phyloP scores from a whole-genome alignment of 2,888 invertebrate species.

The Gerris lacustris region DNA sequence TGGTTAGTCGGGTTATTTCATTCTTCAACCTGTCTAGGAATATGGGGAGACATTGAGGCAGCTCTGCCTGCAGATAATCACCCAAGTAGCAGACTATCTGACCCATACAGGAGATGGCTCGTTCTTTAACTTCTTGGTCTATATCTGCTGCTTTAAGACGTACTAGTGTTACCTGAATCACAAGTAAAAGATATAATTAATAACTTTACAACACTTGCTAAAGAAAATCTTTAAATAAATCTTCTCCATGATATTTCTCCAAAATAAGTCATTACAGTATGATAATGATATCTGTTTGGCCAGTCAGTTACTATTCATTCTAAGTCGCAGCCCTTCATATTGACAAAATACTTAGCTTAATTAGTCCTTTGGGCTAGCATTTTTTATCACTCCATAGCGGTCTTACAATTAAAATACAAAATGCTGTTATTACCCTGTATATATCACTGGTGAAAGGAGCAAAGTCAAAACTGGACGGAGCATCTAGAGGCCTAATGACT shows the following conservation, averaged over 20 bases:
- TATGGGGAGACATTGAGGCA: constrained; percentile 78
- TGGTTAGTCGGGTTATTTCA: constrained; percentile 91
- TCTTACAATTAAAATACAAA: no score
- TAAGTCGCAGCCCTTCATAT: no score
- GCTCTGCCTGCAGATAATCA: constrained; percentile 45
- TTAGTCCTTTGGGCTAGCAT: no score
- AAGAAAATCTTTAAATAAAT: no score
- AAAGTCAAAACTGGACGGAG: constrained; percentile 53
- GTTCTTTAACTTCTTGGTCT: constrained; percentile 97
- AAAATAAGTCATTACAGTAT: no score
- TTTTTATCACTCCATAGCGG: no score
- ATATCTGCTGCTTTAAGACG: constrained; percentile 88
- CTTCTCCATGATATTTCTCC: no score
- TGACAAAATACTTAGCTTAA: no score
- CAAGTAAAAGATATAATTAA: constrained; percentile 39
- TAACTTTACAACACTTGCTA: not conserved
- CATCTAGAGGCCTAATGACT: constrained; percentile 72
- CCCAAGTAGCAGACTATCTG: constrained; percentile 78
- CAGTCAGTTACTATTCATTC: no score
- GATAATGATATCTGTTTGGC: no score
- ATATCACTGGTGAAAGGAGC: constrained; percentile 63
- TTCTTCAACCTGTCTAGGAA: constrained; percentile 89
- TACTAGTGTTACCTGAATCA: constrained; percentile 61
- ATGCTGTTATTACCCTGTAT: constrained; percentile 16
- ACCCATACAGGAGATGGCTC: constrained; percentile 93